These are phyloP conservation scores for Zenarchopterus dispar DNA, from an alignment of 2,797 vertebrate species.

Conservation along the genomic window DNA sequence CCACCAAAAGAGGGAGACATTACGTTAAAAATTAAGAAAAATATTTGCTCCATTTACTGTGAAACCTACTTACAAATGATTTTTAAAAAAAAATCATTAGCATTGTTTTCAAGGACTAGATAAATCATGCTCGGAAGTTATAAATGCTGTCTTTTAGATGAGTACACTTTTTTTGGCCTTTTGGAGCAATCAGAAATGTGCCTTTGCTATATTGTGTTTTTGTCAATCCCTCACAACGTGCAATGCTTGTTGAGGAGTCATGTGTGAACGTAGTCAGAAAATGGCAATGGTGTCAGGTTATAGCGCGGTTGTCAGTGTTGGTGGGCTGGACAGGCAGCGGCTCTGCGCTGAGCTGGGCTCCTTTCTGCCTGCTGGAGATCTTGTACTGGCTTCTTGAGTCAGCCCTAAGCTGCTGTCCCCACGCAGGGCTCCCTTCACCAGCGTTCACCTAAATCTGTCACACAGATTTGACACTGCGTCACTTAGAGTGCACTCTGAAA, in stretches of 20 bases:
- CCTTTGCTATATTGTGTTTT: conserved; percentile 17
- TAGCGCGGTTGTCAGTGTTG: conserved; percentile 54
- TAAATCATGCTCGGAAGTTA: background rate
- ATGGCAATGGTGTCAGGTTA: conserved; percentile 68
- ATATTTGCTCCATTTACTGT: background rate
- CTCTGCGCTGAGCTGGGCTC: conserved; percentile 64
- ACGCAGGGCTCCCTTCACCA: conserved; percentile 88
- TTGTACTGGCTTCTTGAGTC: conserved; percentile 88
- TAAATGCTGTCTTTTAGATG: background rate
- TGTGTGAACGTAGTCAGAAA: conserved; percentile 61
- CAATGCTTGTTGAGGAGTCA: conserved; percentile 22
- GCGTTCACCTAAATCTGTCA: conserved; percentile 99
- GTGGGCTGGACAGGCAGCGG: conserved; percentile 59
- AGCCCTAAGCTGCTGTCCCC: conserved; percentile 89
- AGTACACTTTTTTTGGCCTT: background rate
- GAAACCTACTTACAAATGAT: conserved; percentile 1
- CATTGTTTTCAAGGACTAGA: no score
- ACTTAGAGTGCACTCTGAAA: conserved; percentile 91
- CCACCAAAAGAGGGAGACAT: conserved; percentile 78
- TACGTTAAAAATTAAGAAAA: conserved; percentile 51
- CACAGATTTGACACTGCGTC: conserved; percentile 98
- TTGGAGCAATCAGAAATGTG: background rate
- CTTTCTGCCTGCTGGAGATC: conserved; percentile 88
- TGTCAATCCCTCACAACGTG: conserved; percentile 10
- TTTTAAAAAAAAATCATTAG: background rate